Base-by-base conservation (phyloP, 2,113 vertebrate genomes). In the Pelecanus crispus region DNA sequence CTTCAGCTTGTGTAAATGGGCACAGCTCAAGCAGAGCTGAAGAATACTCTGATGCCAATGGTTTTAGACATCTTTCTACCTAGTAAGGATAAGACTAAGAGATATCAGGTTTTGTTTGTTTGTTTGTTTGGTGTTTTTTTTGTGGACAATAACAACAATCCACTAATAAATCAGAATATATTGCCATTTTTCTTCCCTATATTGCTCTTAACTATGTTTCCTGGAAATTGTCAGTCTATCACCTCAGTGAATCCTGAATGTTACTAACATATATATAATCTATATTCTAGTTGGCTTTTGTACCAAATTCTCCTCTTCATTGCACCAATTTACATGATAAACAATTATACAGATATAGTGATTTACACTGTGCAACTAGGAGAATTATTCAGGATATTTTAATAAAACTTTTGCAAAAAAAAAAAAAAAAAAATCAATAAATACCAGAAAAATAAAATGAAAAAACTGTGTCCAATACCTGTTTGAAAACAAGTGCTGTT, bases 41-140 rank as follows among this genome's bases (percentile, higher is more conserved):
- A 7, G 29, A 61, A 55, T 40, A 36, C 8, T 31, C 9, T 22
- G 50, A 29, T 40, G 19, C 29, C 18, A 52, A 38, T 13, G 17
- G 8, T 44, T 75, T 71, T 62, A 70, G 32, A 32, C 28, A 55
- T 58, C 16, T 29, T 78, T 65, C 32, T 56, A 36, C 11, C 11
- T 34, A 24, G 11, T 42, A 4, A 71, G 14, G 17, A 29, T 6
- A 74, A 29, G 17, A n/a, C 6, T 7, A 36, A 82, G 36, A 59
- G 1, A 40, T 32, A 14, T 17, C 12, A 44, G 5, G 1, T 59
- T 24, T n/a, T n/a, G n/a, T n/a, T n/a, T n/a, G n/a, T n/a, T n/a
- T n/a, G n/a, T n/a, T n/a, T n/a, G n/a, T n/a, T n/a, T n/a, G n/a
- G n/a, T n/a, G n/a, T n/a, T 71, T 56, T 71, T 58, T 50, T 14